Evolutionary conservation across 1,140 invertebrate species (phyloP).

Genomic region (Brachionus asplanchnoidis): DNA sequence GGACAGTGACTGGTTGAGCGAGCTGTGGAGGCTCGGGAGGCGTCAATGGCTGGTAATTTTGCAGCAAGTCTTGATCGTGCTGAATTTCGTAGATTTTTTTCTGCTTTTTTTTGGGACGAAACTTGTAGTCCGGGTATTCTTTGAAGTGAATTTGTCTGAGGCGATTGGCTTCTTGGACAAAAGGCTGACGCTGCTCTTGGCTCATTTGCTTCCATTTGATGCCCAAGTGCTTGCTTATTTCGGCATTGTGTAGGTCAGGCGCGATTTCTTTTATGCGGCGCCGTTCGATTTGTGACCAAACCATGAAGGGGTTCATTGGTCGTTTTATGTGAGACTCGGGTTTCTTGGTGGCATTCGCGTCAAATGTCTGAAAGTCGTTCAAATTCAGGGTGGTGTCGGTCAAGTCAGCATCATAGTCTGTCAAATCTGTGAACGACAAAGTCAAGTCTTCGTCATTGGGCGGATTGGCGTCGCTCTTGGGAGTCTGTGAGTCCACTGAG

Average conservation of each 20-base stretch:
- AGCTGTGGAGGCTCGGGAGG: background rate
- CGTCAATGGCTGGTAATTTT: conserved; percentile 7
- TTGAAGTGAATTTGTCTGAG: conserved; percentile 78
- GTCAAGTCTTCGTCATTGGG: background rate
- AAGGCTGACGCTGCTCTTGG: conserved; percentile 78
- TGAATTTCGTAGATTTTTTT: conserved; percentile 45
- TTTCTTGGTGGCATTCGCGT: background rate
- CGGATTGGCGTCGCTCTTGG: background rate
- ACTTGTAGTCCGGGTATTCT: conserved; percentile 85
- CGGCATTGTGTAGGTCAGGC: conserved; percentile 19
- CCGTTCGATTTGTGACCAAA: conserved; percentile 49
- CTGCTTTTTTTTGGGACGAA: conserved; percentile 70
- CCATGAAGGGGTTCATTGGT: conserved; percentile 89
- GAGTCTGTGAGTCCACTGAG: background rate
- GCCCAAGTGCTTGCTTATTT: conserved; percentile 29
- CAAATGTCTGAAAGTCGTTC: background rate
- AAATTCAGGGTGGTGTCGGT: background rate
- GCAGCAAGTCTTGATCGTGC: background rate
- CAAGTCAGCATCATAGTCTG: background rate
- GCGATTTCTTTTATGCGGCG: background rate
- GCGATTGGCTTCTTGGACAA: conserved; percentile 81
- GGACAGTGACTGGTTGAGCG: background rate
- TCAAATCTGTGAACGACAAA: background rate
- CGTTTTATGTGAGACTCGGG: conserved; percentile 69
- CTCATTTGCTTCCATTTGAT: conserved; percentile 51